Conservation (phyloP, 1,140 invertebrate genomes). For the Psilanteris sp. region DNA sequence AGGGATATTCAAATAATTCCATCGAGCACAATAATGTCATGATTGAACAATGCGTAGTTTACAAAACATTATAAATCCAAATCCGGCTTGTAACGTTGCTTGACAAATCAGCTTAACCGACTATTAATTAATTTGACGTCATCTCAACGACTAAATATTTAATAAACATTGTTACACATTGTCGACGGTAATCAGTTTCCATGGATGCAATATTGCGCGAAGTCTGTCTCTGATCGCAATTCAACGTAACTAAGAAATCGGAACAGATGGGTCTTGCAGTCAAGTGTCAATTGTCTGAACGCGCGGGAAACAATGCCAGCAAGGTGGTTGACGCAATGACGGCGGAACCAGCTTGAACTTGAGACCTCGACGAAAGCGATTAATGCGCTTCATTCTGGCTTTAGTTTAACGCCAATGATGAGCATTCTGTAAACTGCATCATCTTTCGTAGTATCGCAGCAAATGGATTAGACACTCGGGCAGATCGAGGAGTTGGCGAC, state of each 20-base stretch:
- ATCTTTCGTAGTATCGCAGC: conserved; percentile 50
- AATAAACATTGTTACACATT: conserved; percentile 16
- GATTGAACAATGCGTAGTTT: no score
- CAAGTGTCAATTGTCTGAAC: conserved; percentile 49
- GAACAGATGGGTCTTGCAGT: conserved; percentile 31
- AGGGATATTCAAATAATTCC: no score
- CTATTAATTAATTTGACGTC: no score
- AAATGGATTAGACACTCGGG: conserved; percentile 36
- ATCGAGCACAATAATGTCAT: no score
- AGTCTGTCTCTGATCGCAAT: conserved; percentile 1
- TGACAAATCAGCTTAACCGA: no score
- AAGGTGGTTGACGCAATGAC: conserved; percentile 49
- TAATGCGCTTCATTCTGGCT: conserved; percentile 58
- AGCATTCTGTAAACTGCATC: conserved; percentile 33
- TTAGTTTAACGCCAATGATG: conserved; percentile 26
- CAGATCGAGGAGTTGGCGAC: conserved; percentile 32
- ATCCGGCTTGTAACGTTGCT: no score
- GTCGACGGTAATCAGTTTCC: conserved; percentile 2
- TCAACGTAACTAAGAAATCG: conserved; percentile 30
- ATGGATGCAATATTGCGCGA: conserved; percentile 4
- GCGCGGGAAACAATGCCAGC: conserved; percentile 51
- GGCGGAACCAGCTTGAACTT: conserved; percentile 53
- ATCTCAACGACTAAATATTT: conserved; percentile 17
- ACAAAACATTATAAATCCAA: no score
- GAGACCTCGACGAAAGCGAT: conserved; percentile 54